These are phyloP conservation scores for Tachina lurida DNA, from an alignment of 2,888 invertebrate species.

Conservation along the genomic window DNA sequence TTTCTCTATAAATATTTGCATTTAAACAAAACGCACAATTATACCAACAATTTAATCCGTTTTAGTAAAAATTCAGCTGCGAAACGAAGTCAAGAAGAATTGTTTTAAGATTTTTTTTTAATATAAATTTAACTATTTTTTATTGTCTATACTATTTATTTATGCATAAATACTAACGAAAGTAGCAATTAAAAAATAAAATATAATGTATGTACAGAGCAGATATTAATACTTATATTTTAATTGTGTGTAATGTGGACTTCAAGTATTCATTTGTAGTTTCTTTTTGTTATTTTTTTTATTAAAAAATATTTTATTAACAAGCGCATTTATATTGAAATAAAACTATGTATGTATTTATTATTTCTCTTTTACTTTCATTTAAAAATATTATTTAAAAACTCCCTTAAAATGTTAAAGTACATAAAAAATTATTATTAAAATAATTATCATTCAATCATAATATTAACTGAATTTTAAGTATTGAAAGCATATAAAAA, in stretches of 20 bases:
- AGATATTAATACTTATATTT: not conserved
- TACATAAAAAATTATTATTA: not conserved
- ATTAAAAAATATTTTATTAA: constrained; percentile 7
- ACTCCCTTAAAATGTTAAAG: constrained; percentile 16
- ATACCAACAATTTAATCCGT: constrained; percentile 3
- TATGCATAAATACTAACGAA: too few relatives aligned
- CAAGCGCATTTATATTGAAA: constrained; percentile 8
- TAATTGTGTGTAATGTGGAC: not conserved
- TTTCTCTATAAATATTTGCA: not conserved
- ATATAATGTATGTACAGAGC: constrained; percentile 32
- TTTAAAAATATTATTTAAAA: not conserved
- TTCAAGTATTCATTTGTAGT: not conserved
- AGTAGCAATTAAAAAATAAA: too few relatives aligned
- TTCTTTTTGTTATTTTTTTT: not conserved
- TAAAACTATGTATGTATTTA: not conserved
- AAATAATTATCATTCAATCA: constrained; percentile 15
- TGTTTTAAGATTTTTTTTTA: too few relatives aligned
- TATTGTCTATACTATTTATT: too few relatives aligned
- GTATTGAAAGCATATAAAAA: constrained; percentile 1
- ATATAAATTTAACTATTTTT: too few relatives aligned
- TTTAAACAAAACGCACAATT: constrained; percentile 36
- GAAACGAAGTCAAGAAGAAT: not conserved
- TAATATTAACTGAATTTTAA: constrained; percentile 52
- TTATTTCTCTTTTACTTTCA: not conserved
- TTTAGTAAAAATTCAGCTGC: not conserved